Conservation (phyloP, 2,888 invertebrate genomes). For the Dasysyrphus tricinctus region DNA sequence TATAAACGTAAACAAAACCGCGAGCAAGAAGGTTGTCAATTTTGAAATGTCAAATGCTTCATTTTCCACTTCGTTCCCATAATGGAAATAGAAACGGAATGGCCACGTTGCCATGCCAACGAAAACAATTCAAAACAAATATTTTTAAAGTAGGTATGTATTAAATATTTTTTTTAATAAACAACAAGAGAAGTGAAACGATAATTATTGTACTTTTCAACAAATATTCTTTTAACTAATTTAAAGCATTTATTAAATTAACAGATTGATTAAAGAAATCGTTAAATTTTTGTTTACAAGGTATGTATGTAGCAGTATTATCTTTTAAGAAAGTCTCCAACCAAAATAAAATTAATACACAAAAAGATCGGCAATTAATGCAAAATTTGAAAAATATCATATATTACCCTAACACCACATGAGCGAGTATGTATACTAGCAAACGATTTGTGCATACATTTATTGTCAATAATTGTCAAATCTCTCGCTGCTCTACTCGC, state of each 20-base stretch:
- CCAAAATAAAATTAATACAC: no score
- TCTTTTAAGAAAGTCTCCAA: no score
- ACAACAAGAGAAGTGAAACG: not conserved
- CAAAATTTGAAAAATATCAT: no score
- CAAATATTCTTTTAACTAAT: not conserved
- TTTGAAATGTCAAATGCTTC: slow-evolving; percentile 28
- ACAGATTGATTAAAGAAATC: not conserved
- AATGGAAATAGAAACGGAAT: not conserved
- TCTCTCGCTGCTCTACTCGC: no score
- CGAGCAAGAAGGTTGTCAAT: not conserved
- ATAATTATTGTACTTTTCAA: not conserved
- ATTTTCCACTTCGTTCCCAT: not conserved
- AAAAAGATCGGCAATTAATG: no score
- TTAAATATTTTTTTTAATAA: not conserved
- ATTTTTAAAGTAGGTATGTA: not conserved
- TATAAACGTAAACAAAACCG: slow-evolving; percentile 59
- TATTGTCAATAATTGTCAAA: no score
- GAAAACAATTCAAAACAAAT: slow-evolving; percentile 12
- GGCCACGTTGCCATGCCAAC: slow-evolving; percentile 7
- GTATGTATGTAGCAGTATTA: not conserved
- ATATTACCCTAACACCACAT: no score
- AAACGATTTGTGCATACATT: no score
- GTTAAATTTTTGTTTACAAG: not conserved
- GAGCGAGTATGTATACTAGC: no score
- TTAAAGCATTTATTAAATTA: no score